phyloP scores from a whole-genome alignment of 2,113 vertebrate species.

The Sylvietta virens region DNA sequence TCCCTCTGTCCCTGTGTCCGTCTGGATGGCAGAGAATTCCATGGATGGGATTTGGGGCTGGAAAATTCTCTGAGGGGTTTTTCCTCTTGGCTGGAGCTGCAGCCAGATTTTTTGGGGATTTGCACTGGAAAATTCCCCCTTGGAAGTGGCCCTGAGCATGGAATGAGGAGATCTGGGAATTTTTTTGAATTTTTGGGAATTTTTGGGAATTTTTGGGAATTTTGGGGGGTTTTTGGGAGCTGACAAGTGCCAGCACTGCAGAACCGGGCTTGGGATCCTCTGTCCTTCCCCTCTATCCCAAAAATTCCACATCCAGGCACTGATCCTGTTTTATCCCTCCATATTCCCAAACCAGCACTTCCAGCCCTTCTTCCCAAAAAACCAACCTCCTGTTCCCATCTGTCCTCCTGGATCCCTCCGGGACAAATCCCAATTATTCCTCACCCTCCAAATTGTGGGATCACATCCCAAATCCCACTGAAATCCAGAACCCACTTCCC shows the following conservation, averaged over 20 bases:
- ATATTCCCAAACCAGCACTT: not conserved
- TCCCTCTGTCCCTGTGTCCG: not conserved
- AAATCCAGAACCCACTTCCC: not conserved
- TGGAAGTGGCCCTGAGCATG: not conserved
- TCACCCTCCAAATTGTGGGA: not conserved
- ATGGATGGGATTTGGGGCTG: not conserved
- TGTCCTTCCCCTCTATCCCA: not conserved
- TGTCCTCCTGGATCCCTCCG: not conserved
- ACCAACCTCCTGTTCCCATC: not conserved
- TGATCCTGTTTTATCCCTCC: not conserved
- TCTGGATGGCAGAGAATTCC: not conserved
- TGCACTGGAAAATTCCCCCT: not conserved
- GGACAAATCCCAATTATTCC: not conserved
- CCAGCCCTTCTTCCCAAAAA: not conserved
- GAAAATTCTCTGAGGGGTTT: not conserved
- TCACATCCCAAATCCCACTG: not conserved
- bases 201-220: not conserved
- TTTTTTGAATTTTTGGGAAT: too few relatives aligned
- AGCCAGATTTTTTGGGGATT: not conserved
- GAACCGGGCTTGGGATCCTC: not conserved
- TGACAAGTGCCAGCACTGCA: not conserved
- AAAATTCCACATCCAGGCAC: not conserved
- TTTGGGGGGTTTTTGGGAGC: not conserved
- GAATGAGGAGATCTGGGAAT: not conserved
- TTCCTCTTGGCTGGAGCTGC: rapidly evolving